Evolutionary conservation across 2,888 invertebrate species (phyloP), one percentile per base, ranked within the genome.

Genomic region (Hofmannophila pseudospretella): DNA sequence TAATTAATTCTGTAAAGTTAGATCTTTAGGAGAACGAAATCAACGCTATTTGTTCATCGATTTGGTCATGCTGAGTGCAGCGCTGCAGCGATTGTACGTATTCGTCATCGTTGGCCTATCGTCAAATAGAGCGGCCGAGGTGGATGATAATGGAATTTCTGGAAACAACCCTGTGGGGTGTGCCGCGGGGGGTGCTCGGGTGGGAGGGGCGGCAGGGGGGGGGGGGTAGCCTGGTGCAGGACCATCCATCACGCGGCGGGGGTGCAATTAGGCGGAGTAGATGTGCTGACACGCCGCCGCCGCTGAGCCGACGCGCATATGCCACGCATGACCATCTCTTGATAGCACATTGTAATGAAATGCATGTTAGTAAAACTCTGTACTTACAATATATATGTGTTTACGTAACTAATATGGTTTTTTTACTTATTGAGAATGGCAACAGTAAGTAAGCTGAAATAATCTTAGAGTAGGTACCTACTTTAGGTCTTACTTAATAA

Each of bases 281-380:
- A 84, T 81, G 85, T 82, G 82, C 81, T 81, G 84, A 85, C 82
- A 81, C 75, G 77, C 59, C 65, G 63, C 66, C 75, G 77, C 59
- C 65, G 63, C 66, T 1, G 51, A 62, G 66, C 61, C 62, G 62
- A 54, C 62, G 51, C 54, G 59, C 61, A 58, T 53, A 53, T 44
- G 50, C 40, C 41, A 47, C 52, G 49, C 23, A 23, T 10, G 11
- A 36, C 48, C 48, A 42, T 51, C 47, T 44, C 44, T 37, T 47
- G 39, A 37, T 34, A n/a, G 37, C 34, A 31, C 37, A 37, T 37
- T 37, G 20, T 16, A 26, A 20, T 36, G 26, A 36, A 36, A 41
- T 41, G 36, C 36, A 23, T 23, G 8, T 4, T n/a, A n/a, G 34
- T 27, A 35, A 27, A 16, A 16, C 16, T 16, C 16, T 16, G n/a